A percentile compares a stretch with the other conserved stretches of the same genome.
phyloP scores from a whole-genome alignment of 2,888 invertebrate genomes.

The Dasypolia templi region DNA sequence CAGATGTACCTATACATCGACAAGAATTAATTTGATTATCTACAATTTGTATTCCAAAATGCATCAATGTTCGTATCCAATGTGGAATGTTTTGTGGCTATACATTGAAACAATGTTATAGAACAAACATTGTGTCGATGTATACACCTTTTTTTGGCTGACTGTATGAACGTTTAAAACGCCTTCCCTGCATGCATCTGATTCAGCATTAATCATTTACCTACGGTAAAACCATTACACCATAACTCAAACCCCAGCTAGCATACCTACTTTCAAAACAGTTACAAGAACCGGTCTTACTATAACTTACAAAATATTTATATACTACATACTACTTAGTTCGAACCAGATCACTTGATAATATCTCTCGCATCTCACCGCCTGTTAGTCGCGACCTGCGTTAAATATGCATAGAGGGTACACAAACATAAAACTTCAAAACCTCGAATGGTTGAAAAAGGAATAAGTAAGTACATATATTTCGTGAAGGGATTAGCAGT shows the following conservation, averaged over 20 bases:
- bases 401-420: slow-evolving; percentile 82
- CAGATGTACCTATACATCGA: not conserved
- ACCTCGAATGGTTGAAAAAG: slow-evolving; percentile 74
- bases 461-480: slow-evolving; percentile 79
- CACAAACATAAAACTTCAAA: slow-evolving; percentile 79
- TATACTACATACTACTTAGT: slow-evolving; percentile 45
- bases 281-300: slow-evolving; percentile 45
- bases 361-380: slow-evolving; percentile 58
- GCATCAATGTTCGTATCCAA: too few species aligned
- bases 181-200: not conserved
- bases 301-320: slow-evolving; percentile 35
- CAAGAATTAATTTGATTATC: too few species aligned
- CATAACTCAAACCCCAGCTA: slow-evolving; percentile 19
- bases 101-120: not conserved
- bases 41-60: not conserved
- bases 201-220: not conserved
- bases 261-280: slow-evolving; percentile 25
- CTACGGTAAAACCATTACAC: slow-evolving; percentile 11
- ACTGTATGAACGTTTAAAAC: too few species aligned
- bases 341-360: slow-evolving; percentile 59
- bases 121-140: not conserved
- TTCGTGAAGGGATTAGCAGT: slow-evolving; percentile 82
- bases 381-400: slow-evolving; percentile 50
- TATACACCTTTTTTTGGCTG: too few species aligned
- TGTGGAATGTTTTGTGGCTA: not conserved